phyloP scores from a whole-genome alignment of 2,797 vertebrate genomes.

The Staurois parvus region DNA sequence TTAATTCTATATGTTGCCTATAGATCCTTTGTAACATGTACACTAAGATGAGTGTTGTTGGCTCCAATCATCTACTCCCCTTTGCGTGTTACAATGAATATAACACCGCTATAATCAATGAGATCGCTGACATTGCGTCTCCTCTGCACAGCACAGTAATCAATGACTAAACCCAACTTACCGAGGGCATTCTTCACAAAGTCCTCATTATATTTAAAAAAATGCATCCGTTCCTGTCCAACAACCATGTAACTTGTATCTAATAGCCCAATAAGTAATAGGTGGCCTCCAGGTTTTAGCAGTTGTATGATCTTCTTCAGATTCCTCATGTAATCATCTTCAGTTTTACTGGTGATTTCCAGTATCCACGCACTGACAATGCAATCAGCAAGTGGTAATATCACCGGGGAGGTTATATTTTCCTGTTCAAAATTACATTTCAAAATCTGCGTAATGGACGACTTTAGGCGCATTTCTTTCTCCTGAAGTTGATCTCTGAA shows the following conservation, averaged over 20 bases:
- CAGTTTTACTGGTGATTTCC: background rate
- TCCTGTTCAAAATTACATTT: background rate
- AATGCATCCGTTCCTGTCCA: background rate
- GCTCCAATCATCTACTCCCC: background rate
- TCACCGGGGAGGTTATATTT: background rate
- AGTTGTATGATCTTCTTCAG: background rate
- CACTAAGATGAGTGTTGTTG: too few species aligned
- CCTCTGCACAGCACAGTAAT: too few species aligned
- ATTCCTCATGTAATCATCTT: background rate
- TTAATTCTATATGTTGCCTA: too few species aligned
- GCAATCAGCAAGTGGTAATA: background rate
- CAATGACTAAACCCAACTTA: too few species aligned
- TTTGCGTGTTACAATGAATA: background rate
- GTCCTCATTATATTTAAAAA: background rate
- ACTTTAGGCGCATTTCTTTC: background rate
- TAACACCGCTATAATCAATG: background rate
- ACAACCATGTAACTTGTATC: background rate
- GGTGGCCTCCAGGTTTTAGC: too few species aligned
- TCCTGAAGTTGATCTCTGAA: background rate
- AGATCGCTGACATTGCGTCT: too few species aligned
- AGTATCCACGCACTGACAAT: background rate
- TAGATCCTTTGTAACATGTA: too few species aligned
- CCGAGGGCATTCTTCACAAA: background rate
- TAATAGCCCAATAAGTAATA: too few species aligned
- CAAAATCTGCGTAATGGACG: background rate